Conservation (phyloP, 37 sponge, comb jelly and placozoan species). For the Agelas oroides region DNA sequence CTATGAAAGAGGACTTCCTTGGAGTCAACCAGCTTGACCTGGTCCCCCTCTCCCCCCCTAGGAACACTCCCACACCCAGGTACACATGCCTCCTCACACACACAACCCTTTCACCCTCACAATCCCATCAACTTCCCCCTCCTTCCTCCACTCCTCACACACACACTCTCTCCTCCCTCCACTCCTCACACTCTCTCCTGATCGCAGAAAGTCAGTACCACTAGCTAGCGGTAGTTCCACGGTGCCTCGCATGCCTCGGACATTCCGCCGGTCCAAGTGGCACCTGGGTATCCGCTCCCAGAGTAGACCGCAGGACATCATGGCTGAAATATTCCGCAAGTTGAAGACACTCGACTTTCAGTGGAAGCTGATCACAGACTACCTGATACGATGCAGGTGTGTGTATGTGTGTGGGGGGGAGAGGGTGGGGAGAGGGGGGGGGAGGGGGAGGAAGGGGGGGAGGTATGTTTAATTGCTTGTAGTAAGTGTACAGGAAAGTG, state of each 20-base stretch:
- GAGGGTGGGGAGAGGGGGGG: neutral
- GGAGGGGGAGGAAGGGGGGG: neutral
- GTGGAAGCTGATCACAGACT: conserved; percentile 87
- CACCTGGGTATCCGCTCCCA: conserved; percentile 89
- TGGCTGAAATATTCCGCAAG: conserved; percentile 87
- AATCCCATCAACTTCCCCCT: no score
- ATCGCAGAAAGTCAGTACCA: neutral
- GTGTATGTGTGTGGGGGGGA: neutral
- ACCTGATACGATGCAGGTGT: conserved; percentile 63
- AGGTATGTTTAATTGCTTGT: neutral
- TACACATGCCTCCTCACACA: no score
- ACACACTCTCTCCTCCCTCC: no score
- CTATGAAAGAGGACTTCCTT: conserved; percentile 19
- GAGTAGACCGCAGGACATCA: conserved; percentile 93
- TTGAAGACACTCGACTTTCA: conserved; percentile 78
- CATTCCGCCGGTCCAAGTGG: conserved; percentile 83
- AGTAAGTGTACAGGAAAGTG: no score
- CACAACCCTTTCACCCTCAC: no score
- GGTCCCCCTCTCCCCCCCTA: neutral
- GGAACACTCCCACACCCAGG: neutral
- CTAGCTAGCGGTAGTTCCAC: neutral
- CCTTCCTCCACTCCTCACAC: no score
- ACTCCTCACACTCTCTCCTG: no score
- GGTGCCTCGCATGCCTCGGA: neutral
- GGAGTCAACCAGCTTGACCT: neutral